A percentile compares a stretch with the other conserved stretches of the same genome.
Conservation (phyloP, 2,888 invertebrate species). For the Pseudococcus longispinus region DNA sequence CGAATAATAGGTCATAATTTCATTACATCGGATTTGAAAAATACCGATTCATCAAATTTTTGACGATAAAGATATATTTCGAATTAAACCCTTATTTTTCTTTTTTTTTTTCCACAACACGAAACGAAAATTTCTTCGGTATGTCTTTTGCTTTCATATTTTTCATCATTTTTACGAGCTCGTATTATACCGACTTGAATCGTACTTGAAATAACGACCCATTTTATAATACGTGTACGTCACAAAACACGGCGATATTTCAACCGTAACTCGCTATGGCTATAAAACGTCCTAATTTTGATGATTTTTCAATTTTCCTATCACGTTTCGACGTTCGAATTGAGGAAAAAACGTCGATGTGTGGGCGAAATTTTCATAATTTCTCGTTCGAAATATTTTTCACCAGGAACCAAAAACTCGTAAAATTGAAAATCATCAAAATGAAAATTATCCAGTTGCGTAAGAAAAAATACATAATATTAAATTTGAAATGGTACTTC, state of each 20-base stretch:
- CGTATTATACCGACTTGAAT: background rate
- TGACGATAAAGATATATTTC: background rate
- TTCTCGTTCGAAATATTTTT: background rate
- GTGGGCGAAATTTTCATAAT: background rate
- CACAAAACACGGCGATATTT: constrained; percentile 26
- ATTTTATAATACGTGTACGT: constrained; percentile 28
- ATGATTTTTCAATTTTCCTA: constrained; percentile 28
- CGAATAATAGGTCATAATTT: too few species aligned
- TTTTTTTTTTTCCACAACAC: background rate
- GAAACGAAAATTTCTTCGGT: background rate
- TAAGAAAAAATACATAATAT: background rate
- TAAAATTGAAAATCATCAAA: background rate
- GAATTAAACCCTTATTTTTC: background rate
- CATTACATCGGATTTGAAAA: background rate
- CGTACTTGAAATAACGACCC: constrained; percentile 3
- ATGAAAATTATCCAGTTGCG: background rate
- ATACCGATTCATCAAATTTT: background rate
- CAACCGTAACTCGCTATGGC: constrained; percentile 1
- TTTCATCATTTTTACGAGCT: background rate
- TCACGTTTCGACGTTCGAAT: background rate
- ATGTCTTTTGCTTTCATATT: background rate
- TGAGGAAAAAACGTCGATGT: background rate
- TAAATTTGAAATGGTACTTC: background rate
- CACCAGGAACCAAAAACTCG: background rate
- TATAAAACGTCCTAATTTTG: constrained; percentile 9